Percentiles rank a stretch among this genome's conserved stretches.
Conservation (phyloP, 2,888 invertebrate genomes). For the Acronicta alni region DNA sequence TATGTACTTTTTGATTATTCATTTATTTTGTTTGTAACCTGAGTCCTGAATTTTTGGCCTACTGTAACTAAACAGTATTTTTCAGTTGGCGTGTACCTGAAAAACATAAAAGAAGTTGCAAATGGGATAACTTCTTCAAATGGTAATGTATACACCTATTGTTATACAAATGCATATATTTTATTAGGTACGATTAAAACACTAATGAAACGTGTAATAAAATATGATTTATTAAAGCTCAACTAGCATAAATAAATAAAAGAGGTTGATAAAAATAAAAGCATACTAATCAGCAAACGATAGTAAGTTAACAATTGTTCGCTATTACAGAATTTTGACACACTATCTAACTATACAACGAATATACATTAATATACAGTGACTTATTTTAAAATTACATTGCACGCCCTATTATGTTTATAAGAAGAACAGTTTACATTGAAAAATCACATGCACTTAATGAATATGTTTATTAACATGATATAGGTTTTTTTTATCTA, state of each 20-base stretch:
- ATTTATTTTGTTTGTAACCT: too few relatives aligned
- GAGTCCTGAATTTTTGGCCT: not conserved
- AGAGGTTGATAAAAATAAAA: constrained; percentile 58
- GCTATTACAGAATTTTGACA: constrained; percentile 54
- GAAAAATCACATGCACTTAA: constrained; percentile 20
- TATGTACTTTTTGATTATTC: too few relatives aligned
- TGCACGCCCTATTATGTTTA: constrained; percentile 17
- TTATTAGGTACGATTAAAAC: constrained; percentile 58
- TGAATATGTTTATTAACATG: constrained; percentile 4
- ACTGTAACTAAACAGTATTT: not conserved
- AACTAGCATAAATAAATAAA: constrained; percentile 81
- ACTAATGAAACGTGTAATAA: constrained; percentile 74
- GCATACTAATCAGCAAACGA: constrained; percentile 57
- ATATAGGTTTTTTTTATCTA: constrained; percentile 22
- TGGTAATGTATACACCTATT: not conserved
- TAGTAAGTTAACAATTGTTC: constrained; percentile 51
- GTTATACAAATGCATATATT: not conserved
- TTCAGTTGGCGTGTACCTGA: not conserved
- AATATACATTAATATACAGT: constrained; percentile 52
- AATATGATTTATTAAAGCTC: constrained; percentile 82
- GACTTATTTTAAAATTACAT: constrained; percentile 26
- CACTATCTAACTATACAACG: constrained; percentile 43
- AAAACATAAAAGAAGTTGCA: not conserved
- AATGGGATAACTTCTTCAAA: not conserved
- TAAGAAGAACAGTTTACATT: not conserved